Percentiles rank a stretch among this genome's conserved stretches.
Conservation (phyloP, 2,888 invertebrate genomes). For the Myopa testacea region DNA sequence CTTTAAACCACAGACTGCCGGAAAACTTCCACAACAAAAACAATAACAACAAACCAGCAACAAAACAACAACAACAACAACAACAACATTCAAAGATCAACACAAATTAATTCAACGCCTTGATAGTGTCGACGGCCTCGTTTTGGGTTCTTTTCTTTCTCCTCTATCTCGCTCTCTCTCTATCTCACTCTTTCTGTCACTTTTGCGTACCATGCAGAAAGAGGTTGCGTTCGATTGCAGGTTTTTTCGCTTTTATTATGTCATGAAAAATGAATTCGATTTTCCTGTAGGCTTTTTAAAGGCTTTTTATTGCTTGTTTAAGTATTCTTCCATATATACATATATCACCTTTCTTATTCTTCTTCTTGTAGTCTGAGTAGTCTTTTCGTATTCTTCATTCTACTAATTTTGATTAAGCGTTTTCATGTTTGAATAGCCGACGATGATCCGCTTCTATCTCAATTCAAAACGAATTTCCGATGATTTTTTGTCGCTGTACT, state of each 20-base stretch:
- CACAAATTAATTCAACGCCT: conserved; percentile 40
- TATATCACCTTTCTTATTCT: not conserved
- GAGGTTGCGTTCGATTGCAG: not conserved
- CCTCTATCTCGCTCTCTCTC: not conserved
- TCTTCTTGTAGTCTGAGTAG: not conserved
- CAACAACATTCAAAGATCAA: conserved; percentile 9
- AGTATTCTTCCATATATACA: not conserved
- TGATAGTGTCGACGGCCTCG: not conserved
- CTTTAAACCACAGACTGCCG: not conserved
- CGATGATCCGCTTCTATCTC: not conserved
- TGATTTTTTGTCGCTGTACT: not conserved
- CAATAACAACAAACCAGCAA: not conserved
- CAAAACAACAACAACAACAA: not conserved
- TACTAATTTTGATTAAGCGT: not conserved
- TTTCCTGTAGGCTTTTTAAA: not conserved
- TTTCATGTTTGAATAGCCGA: not conserved
- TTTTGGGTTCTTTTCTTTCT: not conserved
- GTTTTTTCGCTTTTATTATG: not conserved
- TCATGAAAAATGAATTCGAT: conserved; percentile 15
- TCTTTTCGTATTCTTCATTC: not conserved
- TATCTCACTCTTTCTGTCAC: not conserved
- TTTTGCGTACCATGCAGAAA: too few species aligned
- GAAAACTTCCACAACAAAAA: not conserved
- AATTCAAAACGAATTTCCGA: not conserved
- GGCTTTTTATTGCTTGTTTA: not conserved